Evolutionary conservation across 2,888 invertebrate species (phyloP).

Genomic region (Pachydiplax longipennis): DNA sequence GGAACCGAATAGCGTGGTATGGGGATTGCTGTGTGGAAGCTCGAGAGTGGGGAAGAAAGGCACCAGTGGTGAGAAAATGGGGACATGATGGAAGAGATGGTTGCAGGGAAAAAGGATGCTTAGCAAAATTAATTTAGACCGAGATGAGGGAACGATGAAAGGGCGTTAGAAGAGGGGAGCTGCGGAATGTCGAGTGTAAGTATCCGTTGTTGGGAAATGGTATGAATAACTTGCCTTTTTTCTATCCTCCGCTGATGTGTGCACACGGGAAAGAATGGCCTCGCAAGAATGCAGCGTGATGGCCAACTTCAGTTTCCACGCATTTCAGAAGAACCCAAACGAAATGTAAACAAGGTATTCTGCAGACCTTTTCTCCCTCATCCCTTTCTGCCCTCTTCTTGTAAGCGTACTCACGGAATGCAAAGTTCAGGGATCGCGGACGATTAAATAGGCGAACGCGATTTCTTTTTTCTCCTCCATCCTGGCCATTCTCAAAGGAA

Average conservation of each 20-base stretch:
- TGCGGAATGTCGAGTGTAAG: background rate
- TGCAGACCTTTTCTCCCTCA: background rate
- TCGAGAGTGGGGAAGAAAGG: background rate
- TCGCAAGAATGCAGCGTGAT: background rate
- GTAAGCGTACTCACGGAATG: background rate
- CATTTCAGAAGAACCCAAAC: background rate
- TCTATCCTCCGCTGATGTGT: background rate
- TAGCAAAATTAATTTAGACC: background rate
- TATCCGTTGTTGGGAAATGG: background rate
- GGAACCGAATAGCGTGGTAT: too few relatives aligned
- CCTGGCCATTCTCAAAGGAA: background rate
- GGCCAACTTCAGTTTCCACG: background rate
- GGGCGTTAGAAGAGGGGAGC: background rate
- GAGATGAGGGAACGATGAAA: background rate
- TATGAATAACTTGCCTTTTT: background rate
- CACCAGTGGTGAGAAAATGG: background rate
- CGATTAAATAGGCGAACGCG: background rate
- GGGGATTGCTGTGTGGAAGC: background rate
- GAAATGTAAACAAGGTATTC: background rate
- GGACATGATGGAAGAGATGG: background rate
- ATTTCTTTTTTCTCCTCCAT: background rate
- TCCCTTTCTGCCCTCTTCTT: background rate
- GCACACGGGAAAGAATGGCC: background rate
- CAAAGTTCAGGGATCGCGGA: background rate
- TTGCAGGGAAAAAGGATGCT: background rate